Evolutionary conservation across 2,113 vertebrate species (phyloP).

Genomic region (Burhinus bistriatus): DNA sequence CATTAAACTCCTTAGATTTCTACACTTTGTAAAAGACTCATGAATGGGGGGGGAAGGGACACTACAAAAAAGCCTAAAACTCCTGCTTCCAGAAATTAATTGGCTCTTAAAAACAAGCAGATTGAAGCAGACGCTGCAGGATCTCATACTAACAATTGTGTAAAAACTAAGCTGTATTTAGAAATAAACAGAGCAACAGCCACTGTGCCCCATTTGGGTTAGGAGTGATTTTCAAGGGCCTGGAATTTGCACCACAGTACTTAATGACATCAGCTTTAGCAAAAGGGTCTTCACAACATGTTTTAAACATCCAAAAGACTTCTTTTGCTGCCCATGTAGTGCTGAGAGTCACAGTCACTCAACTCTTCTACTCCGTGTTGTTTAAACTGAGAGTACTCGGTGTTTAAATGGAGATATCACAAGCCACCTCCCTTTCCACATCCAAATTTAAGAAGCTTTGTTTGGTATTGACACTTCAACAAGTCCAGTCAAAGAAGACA

Average conservation of each 20-base stretch:
- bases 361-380: neutral
- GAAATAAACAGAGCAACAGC: neutral
- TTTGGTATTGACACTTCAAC: neutral
- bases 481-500: neutral
- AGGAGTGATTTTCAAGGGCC: neutral
- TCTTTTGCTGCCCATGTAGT: neutral
- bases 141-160: fast-evolving
- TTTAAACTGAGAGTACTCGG: neutral
- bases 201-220: neutral
- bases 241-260: neutral
- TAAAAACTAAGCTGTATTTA: neutral
- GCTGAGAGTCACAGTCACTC: neutral
- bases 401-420: fast-evolving
- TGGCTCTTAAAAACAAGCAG: neutral
- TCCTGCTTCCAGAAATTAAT: neutral
- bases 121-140: neutral
- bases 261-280: neutral
- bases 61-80: neutral
- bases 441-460: neutral
- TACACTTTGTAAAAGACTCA: fast-evolving
- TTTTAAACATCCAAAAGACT: neutral
- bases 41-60: fast-evolving
- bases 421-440: neutral
- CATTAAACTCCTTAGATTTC: neutral
- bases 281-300: neutral